Base-by-base conservation (phyloP, 2,113 vertebrate genomes). In the Onychostoma macrolepis region DNA sequence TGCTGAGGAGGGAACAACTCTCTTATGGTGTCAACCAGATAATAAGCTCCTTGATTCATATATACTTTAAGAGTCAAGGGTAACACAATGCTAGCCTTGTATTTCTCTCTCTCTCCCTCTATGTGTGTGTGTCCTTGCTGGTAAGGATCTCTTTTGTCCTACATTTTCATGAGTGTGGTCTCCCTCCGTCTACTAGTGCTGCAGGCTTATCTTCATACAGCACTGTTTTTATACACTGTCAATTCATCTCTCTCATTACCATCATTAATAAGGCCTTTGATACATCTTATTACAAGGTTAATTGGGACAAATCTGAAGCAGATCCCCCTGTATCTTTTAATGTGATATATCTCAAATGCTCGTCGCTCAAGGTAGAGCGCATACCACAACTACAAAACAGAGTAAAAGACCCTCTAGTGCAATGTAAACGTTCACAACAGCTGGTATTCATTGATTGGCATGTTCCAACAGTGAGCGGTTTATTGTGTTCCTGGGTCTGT, bases 271-370 rank as follows among this genome's bases (percentile, higher is more conserved):
- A 94, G 92, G 94, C 88, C 92, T 95, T 93, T 91, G 94, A 95
- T 96, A 96, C 94, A 94, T 97, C 96, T 96, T 92, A 94, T 96
- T 96, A 96, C 96, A 96, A 97, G 96, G 96, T 97, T 97, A 97
- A 97, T 97, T 97, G 95, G 96, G 95, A 97, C 95, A 96, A 97
- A 96, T 96, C 94, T 95, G 90, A 95, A 95, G 94, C 94, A 91
- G 78, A 87, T 92, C 92, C 92, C 86, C 56, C 36, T 85, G 28
- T 82, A 76, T 80, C 71, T 61, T 96, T 94, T 96, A 96, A 94
- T 96, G 95, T 91, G 93, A 95, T 94, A 91, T 95, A 91, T 96
- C 92, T 94, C 94, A 93, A 92, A 94, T 91, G 90, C 81, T 88
- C 76, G 65, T 89, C 87, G 90, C 90, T 95, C 78, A 84, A 75